These are phyloP conservation scores for Triplophysa dalaica DNA, from an alignment of 2,113 vertebrate genomes.

Conservation along the genomic window DNA sequence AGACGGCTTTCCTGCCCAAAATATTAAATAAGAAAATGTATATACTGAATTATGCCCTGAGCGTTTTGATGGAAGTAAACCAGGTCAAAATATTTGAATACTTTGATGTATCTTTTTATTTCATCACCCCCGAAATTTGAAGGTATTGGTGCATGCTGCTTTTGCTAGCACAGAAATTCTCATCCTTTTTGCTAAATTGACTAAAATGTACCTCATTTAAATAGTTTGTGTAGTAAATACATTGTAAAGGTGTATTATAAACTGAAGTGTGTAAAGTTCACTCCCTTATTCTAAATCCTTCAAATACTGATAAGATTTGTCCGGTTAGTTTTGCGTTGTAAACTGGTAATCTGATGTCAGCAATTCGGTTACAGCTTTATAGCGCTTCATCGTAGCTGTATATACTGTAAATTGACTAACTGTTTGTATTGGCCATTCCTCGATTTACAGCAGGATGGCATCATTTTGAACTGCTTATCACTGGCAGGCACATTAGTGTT, in stretches of 20 bases:
- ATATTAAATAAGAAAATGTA: too few species aligned
- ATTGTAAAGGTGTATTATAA: constrained; percentile 17
- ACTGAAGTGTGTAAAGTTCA: constrained; percentile 1
- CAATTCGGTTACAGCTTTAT: constrained; percentile 31
- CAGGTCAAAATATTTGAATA: too few species aligned
- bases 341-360: constrained; percentile 45
- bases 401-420: constrained; percentile 87
- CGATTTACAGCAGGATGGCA: constrained; percentile 91
- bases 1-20: too few species aligned
- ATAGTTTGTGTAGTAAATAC: not conserved
- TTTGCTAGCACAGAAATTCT: not conserved
- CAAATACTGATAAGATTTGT: constrained; percentile 40
- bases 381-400: constrained; percentile 68
- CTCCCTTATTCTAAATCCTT: constrained; percentile 35
- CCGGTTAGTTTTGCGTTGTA: constrained; percentile 37
- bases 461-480: constrained; percentile 87
- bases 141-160: not conserved
- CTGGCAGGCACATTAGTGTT: constrained; percentile 84
- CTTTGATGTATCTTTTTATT: too few species aligned
- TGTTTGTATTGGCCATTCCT: constrained; percentile 93
- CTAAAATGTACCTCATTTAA: not conserved
- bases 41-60: too few species aligned
- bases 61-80: too few species aligned
- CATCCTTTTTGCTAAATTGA: not conserved
- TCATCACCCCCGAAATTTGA: not conserved